Percentiles rank a stretch among this genome's conserved stretches.
Conservation (phyloP, 2,888 invertebrate species). For the Punctoribates punctum region DNA sequence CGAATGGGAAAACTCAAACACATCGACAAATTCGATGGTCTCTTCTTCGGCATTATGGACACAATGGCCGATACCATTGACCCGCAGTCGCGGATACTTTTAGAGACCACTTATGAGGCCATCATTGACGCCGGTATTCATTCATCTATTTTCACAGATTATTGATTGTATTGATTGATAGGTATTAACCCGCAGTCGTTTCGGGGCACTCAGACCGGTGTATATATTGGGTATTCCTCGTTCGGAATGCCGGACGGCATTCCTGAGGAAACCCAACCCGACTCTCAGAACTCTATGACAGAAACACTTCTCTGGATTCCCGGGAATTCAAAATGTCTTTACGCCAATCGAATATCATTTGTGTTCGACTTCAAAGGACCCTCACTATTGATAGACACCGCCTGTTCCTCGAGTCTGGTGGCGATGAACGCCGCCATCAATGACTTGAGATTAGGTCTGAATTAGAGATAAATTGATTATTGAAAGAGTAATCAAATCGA, state of each 20-base stretch:
- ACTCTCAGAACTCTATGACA: slow-evolving; percentile 82
- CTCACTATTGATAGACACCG: slow-evolving; percentile 43
- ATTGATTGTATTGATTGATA: neutral
- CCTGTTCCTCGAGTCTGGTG: slow-evolving; percentile 42
- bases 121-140: slow-evolving; percentile 73
- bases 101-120: slow-evolving; percentile 88
- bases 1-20: slow-evolving; percentile 68
- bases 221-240: slow-evolving; percentile 85
- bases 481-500: no score
- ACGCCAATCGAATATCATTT: slow-evolving; percentile 84
- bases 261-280: slow-evolving; percentile 66
- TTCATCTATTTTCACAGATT: no score
- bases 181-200: slow-evolving; percentile 76
- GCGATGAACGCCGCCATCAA: slow-evolving; percentile 55
- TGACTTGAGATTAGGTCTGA: slow-evolving; percentile 69
- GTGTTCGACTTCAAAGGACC: slow-evolving; percentile 81
- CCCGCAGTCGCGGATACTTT: slow-evolving; percentile 79
- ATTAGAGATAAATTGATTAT: no score
- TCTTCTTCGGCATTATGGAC: slow-evolving; percentile 83
- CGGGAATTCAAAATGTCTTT: slow-evolving; percentile 85
- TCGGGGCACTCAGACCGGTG: slow-evolving; percentile 84
- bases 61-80: slow-evolving; percentile 90
- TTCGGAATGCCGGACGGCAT: slow-evolving; percentile 87
- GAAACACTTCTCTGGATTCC: slow-evolving; percentile 64
- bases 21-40: slow-evolving; percentile 73